Base-by-base conservation (phyloP, 2,888 invertebrate species). In the Heteromyza rotundicornis region DNA sequence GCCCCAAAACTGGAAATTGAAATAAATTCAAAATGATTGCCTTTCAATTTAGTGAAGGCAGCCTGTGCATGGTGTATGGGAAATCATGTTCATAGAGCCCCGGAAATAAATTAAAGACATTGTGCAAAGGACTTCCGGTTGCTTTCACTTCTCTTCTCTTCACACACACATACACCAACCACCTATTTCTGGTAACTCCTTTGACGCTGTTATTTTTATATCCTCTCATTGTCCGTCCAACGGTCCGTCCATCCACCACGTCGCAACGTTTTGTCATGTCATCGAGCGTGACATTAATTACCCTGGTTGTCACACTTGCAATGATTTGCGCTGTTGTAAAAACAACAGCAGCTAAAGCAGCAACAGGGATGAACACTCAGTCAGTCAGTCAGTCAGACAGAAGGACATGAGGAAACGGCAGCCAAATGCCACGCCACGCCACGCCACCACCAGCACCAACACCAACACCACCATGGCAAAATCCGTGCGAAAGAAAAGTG, bases 211-310 rank as follows among this genome's bases (percentile, higher is more conserved):
- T 12, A 5, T 32, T 32, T 32, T 32, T 32, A 12, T 32, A 32
- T 32, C 32, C 32, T 12, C 12, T 5, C 32, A 32, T 32, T 12
- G 32, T 8, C 32, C n/a, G n/a, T n/a, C n/a, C n/a, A n/a, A n/a
- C n/a, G 32, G 12, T n/a, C 12, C 12, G 32, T 32, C 32, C 32
- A 12, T 32, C 32, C 32, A 32, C 7, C 32, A 32, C 32, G 32
- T 32, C 32, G 32, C 32, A 32, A 32, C 12, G 32, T 32, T 32
- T 59, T 59, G 35, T 53, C 59, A 53, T 59, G 59, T 59, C 53
- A 59, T 53, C 53, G 24, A 44, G 53, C 32, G 12, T 59, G 59
- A 59, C 59, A 59, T 50, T 59, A 59, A 59, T 59, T 59, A 59
- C 53, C 23, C 52, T 24, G 40, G 36, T 40, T 52, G 53, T 53